Evolutionary conservation across 2,797 vertebrate species (phyloP).

Genomic region (Rhynchotus rufescens): DNA sequence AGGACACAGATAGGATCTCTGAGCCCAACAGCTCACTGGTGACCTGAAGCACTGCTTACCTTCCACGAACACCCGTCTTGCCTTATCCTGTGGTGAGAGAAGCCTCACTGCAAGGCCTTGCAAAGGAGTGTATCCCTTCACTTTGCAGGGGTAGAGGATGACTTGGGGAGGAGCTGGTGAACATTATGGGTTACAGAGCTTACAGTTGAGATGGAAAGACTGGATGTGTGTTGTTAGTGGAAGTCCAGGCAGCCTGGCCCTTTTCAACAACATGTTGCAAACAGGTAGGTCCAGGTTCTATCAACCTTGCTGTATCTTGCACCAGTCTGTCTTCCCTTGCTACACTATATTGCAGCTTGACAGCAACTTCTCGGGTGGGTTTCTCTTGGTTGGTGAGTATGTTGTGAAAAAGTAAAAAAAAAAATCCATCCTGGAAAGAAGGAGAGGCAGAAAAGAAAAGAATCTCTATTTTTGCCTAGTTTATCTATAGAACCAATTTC

Average conservation of each 20-base stretch:
- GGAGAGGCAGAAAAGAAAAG: background rate
- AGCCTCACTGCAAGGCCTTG: background rate
- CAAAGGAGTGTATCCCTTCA: background rate
- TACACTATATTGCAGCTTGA: background rate
- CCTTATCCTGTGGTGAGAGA: background rate
- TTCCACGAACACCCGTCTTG: background rate
- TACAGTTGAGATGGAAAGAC: fast-evolving
- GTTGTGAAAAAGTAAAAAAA: background rate
- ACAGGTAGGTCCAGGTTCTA: background rate
- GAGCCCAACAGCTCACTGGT: background rate
- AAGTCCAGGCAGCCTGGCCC: background rate
- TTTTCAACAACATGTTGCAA: background rate
- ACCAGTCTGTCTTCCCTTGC: background rate
- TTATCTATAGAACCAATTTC: background rate
- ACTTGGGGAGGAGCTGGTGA: background rate
- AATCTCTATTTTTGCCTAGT: background rate
- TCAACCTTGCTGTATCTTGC: background rate
- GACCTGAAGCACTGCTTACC: no score
- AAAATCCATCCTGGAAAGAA: background rate
- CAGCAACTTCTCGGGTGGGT: background rate
- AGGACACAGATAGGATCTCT: background rate
- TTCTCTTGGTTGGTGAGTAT: background rate
- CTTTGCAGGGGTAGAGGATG: background rate
- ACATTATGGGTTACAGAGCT: background rate
- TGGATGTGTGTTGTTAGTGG: background rate